Base-by-base conservation (phyloP, 1,140 invertebrate genomes). In the Mizuhopecten yessoensis region DNA sequence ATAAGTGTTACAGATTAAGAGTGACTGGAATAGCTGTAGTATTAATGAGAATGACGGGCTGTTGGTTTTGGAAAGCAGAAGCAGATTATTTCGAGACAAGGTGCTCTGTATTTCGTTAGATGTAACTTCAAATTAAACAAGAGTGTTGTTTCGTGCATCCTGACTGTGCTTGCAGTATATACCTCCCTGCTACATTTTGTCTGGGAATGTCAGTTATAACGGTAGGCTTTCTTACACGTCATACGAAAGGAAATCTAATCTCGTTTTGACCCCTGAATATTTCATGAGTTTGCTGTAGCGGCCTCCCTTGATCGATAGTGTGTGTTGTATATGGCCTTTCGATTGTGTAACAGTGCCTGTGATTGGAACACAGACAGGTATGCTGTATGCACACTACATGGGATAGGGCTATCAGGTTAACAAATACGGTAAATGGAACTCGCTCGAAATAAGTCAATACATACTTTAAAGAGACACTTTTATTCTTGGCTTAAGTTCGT, bases 251-350 rank as follows among this genome's bases (percentile, higher is more conserved):
- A 75, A 75, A 75, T 75, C 57, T 29, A 29, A 75, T n/a, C 57
- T 75, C 57, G 57, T 75, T 75, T 29, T 75, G 57, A 29, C n/a
- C 57, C n/a, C n/a, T 75, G 57, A 75, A 75, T 75, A 75, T 75
- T 75, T 75, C 57, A 75, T 75, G 57, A 75, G 57, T 75, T 29
- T 75, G 23, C 57, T 29, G 57, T 75, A 75, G 57, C 57, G 23
- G 57, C n/a, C 57, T n/a, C 5, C 5, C 13, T 23, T 75, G n/a
- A 75, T 75, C 57, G 57, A 75, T 75, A 75, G 20, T 3, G 3
- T 29, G 57, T 75, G 57, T 75, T 75, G 57, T 75, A 75, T 75
- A 75, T 29, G n/a, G 57, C n/a, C 57, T 17, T 75, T 75, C 57
- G 57, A 75, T 75, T 75, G 57, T 75, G n/a, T 75, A 75, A 75